Base-by-base conservation (phyloP, 2,888 invertebrate species). In the Clitarchus hookeri region DNA sequence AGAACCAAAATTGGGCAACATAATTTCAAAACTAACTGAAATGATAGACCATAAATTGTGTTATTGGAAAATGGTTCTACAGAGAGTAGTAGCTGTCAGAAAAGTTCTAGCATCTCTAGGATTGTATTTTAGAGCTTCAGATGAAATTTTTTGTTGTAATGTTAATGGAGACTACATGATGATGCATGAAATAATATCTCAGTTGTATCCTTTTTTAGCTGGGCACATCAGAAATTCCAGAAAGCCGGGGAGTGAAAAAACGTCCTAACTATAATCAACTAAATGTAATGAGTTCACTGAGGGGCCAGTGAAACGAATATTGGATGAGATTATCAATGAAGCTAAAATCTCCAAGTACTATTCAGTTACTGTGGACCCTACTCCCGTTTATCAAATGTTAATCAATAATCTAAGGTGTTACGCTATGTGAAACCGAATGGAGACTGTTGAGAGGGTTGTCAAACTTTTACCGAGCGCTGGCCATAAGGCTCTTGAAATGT, bases 271-370 rank as follows among this genome's bases (percentile, higher is more conserved):
- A 23, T 78, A 11, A 78, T 78, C 9, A 78, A 25, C 78, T 19
- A 78, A 16, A 78, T 78, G 78, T 78, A 26, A 78, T 78, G 78
- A 78, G 78, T 78, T 78, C n/a, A 78, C 19, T 78, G 78, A 78
- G 78, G 16, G 11, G 19, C 78, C 19, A 23, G 78, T 26, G 6
- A 11, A 78, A 78, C 4, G 26, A 78, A 23, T 78, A 78, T 2
- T 78, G 78, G 26, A 78, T 78, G 78, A 78, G 19, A 23, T 19
- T 23, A 78, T 78, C n/a, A 19, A 12, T 78, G 78, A 78, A 78
- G 78, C 78, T 78, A 78, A 78, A 78, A 12, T 78, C 0, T 78
- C 9, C 78, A 8, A n/a, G 78, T 78, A 78, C 78, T 78, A 19
- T 78, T 78, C 78, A 78, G n/a, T 78, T 78, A 78, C 19, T 23